Base-by-base conservation (phyloP, 2,888 invertebrate species). In the Monochamus alternatus region DNA sequence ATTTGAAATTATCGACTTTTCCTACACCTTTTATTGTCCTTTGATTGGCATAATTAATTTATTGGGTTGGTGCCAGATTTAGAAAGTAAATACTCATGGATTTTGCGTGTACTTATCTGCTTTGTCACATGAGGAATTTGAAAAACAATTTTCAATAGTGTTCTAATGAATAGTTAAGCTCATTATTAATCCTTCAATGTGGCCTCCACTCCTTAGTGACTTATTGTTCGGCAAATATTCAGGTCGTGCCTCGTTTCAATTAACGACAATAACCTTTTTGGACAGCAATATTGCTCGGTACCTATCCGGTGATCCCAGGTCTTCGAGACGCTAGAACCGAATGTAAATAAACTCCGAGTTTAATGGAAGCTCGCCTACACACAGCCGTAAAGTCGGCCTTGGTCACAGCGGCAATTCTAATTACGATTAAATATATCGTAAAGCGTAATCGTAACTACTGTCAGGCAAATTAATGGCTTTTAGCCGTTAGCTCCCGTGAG, bases 371-470 rank as follows among this genome's bases (percentile, higher is more conserved):
- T 47, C 64, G 64, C 64, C 64, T 64, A 63, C 64, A 47, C 64
- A 12, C 12, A 30, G 22, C 30, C 30, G 12, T 64, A 64, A 51
- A 64, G 14, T 10, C 3, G 64, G 64, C 64, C 64, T 64, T 64
- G 64, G 31, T 47, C 44, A 14, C 47, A 12, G 9, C 64, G 47
- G 64, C 9, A 64, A 51, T 47, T 64, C 31, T 47, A 64, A 64
- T 64, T 64, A 47, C 64, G 31, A 64, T 64, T 64, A 47, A 30
- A 47, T 64, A 64, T 47, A 64, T 64, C 64, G 47, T 64, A 64
- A 64, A 64, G 31, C 47, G 64, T 64, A 64, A 22, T 47, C 64
- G 47, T 47, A 47, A 47, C 64, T n/a, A 55, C 22, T 55, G 55
- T 7, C 55, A 55, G 14, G 14, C n/a, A 55, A 55, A 55, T 55